Evolutionary conservation across 2,888 invertebrate species (phyloP).

Genomic region (Chloroclystis v-ata): DNA sequence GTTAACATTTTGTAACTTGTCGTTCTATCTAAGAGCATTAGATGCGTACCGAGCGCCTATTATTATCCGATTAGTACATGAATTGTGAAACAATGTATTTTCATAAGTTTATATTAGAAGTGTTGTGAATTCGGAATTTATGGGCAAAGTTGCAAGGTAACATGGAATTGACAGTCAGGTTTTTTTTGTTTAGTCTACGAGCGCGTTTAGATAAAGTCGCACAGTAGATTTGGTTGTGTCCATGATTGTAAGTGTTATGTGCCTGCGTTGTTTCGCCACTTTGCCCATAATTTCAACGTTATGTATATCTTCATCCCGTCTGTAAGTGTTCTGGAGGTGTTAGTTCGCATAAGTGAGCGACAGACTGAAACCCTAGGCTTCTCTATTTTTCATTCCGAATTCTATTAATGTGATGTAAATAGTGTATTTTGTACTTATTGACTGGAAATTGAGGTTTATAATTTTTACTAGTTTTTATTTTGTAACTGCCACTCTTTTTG

Average conservation of each 20-base stretch:
- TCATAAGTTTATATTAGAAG: constrained; percentile 30
- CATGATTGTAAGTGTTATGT: background rate
- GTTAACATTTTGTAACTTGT: background rate
- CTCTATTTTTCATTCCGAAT: constrained; percentile 53
- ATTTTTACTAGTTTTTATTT: constrained; percentile 31
- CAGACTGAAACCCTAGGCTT: constrained; percentile 38
- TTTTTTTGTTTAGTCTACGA: background rate
- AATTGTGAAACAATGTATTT: constrained; percentile 25
- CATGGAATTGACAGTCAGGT: background rate
- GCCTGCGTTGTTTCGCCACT: constrained; percentile 1
- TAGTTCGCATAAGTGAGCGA: constrained; percentile 35
- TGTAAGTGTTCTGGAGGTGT: constrained; percentile 15
- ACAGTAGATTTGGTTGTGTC: background rate
- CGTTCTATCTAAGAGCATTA: constrained; percentile 7
- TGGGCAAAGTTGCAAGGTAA: background rate
- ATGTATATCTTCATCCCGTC: constrained; percentile 5
- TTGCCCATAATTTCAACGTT: constrained; percentile 4
- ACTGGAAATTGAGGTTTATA: constrained; percentile 35
- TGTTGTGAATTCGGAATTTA: constrained; percentile 33
- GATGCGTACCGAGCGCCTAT: constrained; percentile 15
- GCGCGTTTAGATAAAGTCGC: background rate
- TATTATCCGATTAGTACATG: constrained; percentile 17
- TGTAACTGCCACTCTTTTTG: constrained; percentile 13
- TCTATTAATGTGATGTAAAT: constrained; percentile 60
- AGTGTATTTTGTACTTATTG: constrained; percentile 66